A percentile compares a stretch with the other conserved stretches of the same genome.
These are phyloP conservation scores for Telmatochromis brachygnathus DNA, from an alignment of 2,113 vertebrate genomes.

Conservation along the genomic window DNA sequence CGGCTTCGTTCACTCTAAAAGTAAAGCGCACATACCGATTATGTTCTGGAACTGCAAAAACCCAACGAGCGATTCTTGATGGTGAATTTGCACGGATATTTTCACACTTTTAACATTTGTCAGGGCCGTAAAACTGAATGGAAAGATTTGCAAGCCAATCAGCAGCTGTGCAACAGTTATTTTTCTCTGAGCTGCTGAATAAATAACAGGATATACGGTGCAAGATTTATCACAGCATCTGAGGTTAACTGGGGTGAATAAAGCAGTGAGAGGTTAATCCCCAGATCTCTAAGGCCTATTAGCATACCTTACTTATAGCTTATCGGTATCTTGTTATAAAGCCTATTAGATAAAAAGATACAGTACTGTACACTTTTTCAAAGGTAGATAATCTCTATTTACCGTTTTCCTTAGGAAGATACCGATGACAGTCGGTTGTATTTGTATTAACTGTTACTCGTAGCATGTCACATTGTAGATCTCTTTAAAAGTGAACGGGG, in stretches of 20 bases:
- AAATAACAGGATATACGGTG: not conserved
- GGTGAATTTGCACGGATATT: not conserved
- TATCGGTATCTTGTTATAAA: not conserved
- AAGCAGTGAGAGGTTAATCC: slow-evolving; percentile 33
- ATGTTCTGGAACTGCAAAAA: not conserved
- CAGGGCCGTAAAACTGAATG: not conserved
- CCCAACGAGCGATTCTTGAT: not conserved
- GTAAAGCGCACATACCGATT: not conserved
- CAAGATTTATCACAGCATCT: not conserved
- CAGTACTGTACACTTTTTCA: not conserved
- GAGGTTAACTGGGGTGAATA: slow-evolving; percentile 19
- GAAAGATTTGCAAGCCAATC: not conserved
- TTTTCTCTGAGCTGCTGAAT: not conserved
- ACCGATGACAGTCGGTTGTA: not conserved
- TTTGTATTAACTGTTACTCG: not conserved
- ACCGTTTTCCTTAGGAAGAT: not conserved
- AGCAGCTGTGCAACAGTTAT: not conserved
- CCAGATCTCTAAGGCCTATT: not conserved
- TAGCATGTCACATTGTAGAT: not conserved
- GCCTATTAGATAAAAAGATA: not conserved
- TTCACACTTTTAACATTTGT: not conserved
- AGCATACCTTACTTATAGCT: not conserved
- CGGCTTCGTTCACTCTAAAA: not conserved
- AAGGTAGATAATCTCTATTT: not conserved
- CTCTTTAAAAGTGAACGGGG: not conserved